Conservation (phyloP, 2,888 invertebrate genomes). For the Heterodera filipjevi region DNA sequence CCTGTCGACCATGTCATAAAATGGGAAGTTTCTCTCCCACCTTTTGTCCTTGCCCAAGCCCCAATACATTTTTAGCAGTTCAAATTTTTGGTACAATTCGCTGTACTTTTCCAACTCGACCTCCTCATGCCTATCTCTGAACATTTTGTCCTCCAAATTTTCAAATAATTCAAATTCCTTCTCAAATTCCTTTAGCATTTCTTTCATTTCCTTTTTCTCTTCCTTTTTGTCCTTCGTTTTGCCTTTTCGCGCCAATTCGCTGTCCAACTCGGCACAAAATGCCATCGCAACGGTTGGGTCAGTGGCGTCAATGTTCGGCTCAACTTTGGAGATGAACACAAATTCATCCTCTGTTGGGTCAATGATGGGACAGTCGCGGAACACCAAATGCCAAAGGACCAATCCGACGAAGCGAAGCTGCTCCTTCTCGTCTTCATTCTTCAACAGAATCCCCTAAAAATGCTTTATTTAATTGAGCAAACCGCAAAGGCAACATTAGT, state of each 20-base stretch:
- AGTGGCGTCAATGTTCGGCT: not conserved
- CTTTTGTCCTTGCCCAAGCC: not conserved
- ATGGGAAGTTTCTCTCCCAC: not conserved
- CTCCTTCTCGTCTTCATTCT: not conserved
- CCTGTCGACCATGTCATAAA: not conserved
- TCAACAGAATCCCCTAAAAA: too few species aligned
- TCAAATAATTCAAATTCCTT: not conserved
- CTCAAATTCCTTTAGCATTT: not conserved
- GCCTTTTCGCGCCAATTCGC: not conserved
- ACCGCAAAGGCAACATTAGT: too few species aligned
- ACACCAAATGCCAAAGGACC: constrained; percentile 7
- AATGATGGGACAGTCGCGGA: not conserved
- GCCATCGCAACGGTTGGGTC: not conserved
- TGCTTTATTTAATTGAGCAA: too few species aligned
- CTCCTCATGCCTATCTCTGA: not conserved
- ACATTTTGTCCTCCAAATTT: not conserved
- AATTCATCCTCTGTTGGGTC: not conserved
- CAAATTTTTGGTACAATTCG: not conserved
- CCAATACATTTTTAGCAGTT: not conserved
- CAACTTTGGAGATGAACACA: not conserved
- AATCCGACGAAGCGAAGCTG: not conserved
- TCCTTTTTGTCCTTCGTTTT: not conserved
- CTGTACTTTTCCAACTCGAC: not conserved
- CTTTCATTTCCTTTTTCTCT: not conserved
- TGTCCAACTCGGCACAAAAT: not conserved